phyloP scores from a whole-genome alignment of 1,140 invertebrate genomes.

The Choristoneura fumiferana region DNA sequence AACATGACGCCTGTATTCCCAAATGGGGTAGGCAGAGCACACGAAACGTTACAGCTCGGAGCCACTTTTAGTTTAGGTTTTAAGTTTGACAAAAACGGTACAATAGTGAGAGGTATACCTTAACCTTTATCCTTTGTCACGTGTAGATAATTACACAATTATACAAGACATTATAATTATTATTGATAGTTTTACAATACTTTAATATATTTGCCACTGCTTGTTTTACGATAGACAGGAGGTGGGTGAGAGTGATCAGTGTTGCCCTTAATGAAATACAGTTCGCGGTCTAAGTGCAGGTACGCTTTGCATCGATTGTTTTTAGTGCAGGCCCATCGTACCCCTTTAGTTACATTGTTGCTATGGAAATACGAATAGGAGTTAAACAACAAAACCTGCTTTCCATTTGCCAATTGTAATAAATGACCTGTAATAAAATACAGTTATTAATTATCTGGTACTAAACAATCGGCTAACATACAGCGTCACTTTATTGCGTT shows the following conservation, averaged over 20 bases:
- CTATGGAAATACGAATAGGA: conserved; percentile 42
- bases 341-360: conserved; percentile 14
- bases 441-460: too few relatives aligned
- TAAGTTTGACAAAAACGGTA: too few relatives aligned
- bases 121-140: too few relatives aligned
- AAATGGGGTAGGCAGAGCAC: too few relatives aligned
- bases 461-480: too few relatives aligned
- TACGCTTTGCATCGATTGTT: conserved; percentile 33
- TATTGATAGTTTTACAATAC: not conserved
- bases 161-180: too few relatives aligned
- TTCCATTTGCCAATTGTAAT: conserved; percentile 13
- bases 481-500: too few relatives aligned
- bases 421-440: not conserved
- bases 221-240: not conserved
- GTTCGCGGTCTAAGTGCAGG: not conserved
- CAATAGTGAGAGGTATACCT: too few relatives aligned
- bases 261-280: not conserved
- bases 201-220: not conserved
- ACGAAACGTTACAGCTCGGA: too few relatives aligned
- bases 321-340: conserved; percentile 41
- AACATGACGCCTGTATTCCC: too few relatives aligned
- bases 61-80: too few relatives aligned
- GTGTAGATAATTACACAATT: too few relatives aligned
- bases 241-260: not conserved
- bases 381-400: conserved; percentile 29